A percentile compares a stretch with the other conserved stretches of the same genome.
Evolutionary conservation across 35 echinoderm and acorn worm species (phyloP).

Genomic region (Apostichopus californicus): DNA sequence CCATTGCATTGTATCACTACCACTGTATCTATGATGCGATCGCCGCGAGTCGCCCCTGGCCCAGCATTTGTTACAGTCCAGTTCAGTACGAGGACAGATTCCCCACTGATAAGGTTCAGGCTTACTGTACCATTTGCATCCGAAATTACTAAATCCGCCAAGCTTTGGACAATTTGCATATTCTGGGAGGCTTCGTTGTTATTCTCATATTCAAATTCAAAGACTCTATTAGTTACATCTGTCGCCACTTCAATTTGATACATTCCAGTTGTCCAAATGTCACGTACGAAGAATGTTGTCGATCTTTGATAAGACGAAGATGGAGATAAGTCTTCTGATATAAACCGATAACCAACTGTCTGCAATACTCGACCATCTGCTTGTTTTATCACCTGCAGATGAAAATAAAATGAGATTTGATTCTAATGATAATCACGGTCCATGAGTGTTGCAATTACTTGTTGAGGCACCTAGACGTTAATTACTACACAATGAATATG

Average conservation of each 20-base stretch:
- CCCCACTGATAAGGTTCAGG: neutral
- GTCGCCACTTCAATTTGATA: slow-evolving; percentile 9
- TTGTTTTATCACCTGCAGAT: neutral
- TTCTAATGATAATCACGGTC: too few species aligned
- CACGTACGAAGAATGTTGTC: neutral
- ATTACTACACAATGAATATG: too few species aligned
- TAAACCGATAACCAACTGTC: neutral
- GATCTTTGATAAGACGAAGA: neutral
- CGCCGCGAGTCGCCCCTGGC: neutral
- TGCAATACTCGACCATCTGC: neutral
- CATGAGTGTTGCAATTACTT: too few species aligned
- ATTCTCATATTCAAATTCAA: slow-evolving; percentile 28
- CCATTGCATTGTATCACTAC: neutral
- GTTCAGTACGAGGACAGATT: neutral
- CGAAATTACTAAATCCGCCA: slow-evolving; percentile 26
- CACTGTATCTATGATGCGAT: slow-evolving; percentile 17
- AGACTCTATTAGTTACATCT: neutral
- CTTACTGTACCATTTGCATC: neutral
- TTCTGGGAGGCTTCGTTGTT: neutral
- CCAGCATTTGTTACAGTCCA: slow-evolving; percentile 40
- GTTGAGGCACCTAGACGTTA: too few species aligned
- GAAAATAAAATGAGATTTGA: neutral
- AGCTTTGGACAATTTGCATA: neutral
- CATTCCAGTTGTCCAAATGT: neutral
- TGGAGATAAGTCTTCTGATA: slow-evolving; percentile 2